Evolutionary conservation across 53 echinoderm and acorn worm genomes (phyloP).

Genomic region (Mesocentrotus franciscanus): DNA sequence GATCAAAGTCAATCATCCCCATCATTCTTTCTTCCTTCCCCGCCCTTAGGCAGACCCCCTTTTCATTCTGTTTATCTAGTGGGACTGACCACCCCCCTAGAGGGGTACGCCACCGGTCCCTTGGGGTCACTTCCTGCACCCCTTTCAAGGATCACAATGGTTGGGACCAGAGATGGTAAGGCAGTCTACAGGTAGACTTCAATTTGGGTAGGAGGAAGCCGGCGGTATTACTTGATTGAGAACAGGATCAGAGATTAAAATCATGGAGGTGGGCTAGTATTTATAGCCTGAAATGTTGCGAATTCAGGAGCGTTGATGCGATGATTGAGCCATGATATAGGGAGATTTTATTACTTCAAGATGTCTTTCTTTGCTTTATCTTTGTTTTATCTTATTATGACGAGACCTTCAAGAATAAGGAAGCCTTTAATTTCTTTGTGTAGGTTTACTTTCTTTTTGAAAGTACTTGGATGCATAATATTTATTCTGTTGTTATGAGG

Average conservation of each 20-base stretch:
- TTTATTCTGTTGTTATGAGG: no score
- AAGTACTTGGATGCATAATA: background rate
- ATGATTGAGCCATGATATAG: conserved; percentile 44
- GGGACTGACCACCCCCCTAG: conserved; percentile 53
- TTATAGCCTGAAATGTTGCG: conserved; percentile 54
- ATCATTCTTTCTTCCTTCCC: conserved; percentile 60
- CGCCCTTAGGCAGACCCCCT: conserved; percentile 16
- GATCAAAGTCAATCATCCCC: conserved; percentile 60
- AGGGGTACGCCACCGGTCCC: conserved; percentile 30
- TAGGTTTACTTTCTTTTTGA: background rate
- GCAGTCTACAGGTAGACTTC: conserved; percentile 44
- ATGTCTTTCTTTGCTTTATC: background rate
- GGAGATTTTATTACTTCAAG: conserved; percentile 8
- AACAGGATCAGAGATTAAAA: conserved; percentile 53
- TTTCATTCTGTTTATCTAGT: conserved; percentile 16
- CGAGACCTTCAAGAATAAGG: conserved; percentile 1
- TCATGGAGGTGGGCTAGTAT: conserved; percentile 45
- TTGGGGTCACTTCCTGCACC: conserved; percentile 40
- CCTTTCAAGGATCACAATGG: conserved; percentile 21
- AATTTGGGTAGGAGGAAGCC: conserved; percentile 60
- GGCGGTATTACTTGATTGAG: conserved; percentile 7
- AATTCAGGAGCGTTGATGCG: conserved; percentile 18
- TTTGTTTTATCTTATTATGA: background rate
- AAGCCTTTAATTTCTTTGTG: conserved; percentile 13
- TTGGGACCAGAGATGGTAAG: background rate